Evolutionary conservation across 2,888 invertebrate species (phyloP), one percentile per base, ranked within the genome.

Genomic region (Danaus chrysippus): DNA sequence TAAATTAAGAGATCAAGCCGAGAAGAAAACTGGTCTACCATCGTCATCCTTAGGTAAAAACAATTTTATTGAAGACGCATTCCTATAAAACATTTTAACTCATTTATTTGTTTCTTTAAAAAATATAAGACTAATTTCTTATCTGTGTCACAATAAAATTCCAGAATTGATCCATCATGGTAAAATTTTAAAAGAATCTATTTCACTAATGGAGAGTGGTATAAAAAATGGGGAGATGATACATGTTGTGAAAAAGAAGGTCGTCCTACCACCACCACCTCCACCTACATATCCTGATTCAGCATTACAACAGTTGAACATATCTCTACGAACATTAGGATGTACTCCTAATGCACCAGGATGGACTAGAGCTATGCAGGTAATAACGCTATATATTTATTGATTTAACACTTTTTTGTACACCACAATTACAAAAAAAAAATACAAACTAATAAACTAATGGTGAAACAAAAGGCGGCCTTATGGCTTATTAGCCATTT

Each of bases 111-210:
- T 8, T 5, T 52, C 13, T 13, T 58, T 41, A 46, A 19, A n/a
- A 43, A 43, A 11, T 11, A 43, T 34, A 34, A 34, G 23, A 34
- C 23, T 6, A 6, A 5, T 34, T 13, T 42, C 5, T 10, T 42
- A 23, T 10, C 41, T 46, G 44, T 0, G 6, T 17, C 12, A 12
- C 10, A 23, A 42, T 55, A 17, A 55, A 42, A 53, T 59, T 59
- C 15, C 76, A 95, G 95, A 94, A 80, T 81, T 95, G 10, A 92
- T 95, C 56, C 95, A 94, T 76, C 94, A 94, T 82, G 96, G 96
- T 3, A 92, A 93, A 73, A 91, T 94, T 64, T 82, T 96, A 59
- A 93, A 94, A 72, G 93, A 93, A 72, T 86, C 91, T 42, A 68
- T 71, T 0, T 92, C 93, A 1, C 81, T 96, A 12, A 91, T 92